These are phyloP conservation scores for Drosophila paulistorum DNA, from an alignment of 1,140 invertebrate genomes.

Conservation along the genomic window DNA sequence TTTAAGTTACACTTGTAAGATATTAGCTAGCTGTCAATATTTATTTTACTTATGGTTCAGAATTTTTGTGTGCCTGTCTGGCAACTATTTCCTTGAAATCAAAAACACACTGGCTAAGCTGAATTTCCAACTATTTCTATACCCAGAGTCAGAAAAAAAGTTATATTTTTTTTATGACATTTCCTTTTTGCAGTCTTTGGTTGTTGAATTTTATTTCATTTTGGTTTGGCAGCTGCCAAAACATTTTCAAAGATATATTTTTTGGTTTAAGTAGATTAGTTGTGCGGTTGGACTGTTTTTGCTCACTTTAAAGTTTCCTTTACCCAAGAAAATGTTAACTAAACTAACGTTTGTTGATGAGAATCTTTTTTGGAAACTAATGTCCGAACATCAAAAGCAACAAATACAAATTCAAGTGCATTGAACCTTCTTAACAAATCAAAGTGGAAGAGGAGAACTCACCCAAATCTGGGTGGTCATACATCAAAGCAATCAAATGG, in stretches of 20 bases:
- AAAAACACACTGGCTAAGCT: neutral
- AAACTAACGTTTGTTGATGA: constrained; percentile 58
- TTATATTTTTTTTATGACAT: constrained; percentile 52
- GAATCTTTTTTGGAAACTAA: constrained; percentile 37
- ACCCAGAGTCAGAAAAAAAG: constrained; percentile 35
- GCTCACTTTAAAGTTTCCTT: constrained; percentile 12
- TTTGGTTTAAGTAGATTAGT: neutral
- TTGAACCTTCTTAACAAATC: constrained; percentile 53
- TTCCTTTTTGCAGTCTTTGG: constrained; percentile 21
- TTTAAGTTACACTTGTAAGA: neutral
- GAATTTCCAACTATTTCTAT: constrained; percentile 2
- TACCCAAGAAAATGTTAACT: constrained; percentile 45
- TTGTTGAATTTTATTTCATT: constrained; percentile 53
- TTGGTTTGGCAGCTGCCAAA: constrained; percentile 45
- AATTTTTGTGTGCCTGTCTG: neutral
- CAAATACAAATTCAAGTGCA: constrained; percentile 51
- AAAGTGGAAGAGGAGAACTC: constrained; percentile 28
- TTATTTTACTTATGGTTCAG: neutral
- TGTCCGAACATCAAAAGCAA: constrained; percentile 50
- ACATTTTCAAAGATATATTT: constrained; percentile 28
- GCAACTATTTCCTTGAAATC: constrained; percentile 1
- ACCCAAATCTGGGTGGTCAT: constrained; percentile 23
- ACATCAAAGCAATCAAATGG: constrained; percentile 72
- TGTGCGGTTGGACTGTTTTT: constrained; percentile 47
- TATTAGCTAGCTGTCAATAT: neutral